Evolutionary conservation across 2,888 invertebrate species (phyloP).

Genomic region (Zygaena filipendulae): DNA sequence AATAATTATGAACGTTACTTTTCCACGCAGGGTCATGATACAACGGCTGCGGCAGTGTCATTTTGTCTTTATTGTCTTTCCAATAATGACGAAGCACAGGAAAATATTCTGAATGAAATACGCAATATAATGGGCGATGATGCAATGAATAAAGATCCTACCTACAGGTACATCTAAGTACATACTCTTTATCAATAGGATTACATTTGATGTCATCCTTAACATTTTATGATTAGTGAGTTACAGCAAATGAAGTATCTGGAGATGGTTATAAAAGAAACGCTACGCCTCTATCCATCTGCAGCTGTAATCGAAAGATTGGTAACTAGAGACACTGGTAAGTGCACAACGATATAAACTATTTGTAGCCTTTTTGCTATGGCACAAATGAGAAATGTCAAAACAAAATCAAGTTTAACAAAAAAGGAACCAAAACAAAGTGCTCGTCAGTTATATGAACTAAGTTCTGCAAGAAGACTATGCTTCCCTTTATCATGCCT

Average conservation of each 20-base stretch:
- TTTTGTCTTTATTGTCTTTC: constrained; percentile 62
- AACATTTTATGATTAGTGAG: constrained; percentile 27
- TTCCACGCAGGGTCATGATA: constrained; percentile 71
- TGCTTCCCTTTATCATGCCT: too few relatives aligned
- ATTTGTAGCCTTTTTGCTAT: too few relatives aligned
- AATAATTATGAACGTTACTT: too few relatives aligned
- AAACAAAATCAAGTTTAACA: too few relatives aligned
- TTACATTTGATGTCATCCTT: too few relatives aligned
- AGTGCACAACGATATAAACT: too few relatives aligned
- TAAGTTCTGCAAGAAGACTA: neutral
- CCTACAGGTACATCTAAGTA: constrained; percentile 31
- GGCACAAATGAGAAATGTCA: too few relatives aligned
- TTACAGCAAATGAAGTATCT: constrained; percentile 64
- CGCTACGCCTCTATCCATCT: constrained; percentile 59
- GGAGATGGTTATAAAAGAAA: constrained; percentile 62
- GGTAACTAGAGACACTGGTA: constrained; percentile 39
- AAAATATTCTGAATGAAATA: constrained; percentile 60
- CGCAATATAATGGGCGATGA: constrained; percentile 43
- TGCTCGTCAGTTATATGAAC: too few relatives aligned
- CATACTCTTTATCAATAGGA: neutral
- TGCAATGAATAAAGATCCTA: constrained; percentile 31
- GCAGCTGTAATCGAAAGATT: constrained; percentile 56
- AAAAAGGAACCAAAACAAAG: too few relatives aligned
- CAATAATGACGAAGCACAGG: constrained; percentile 55
- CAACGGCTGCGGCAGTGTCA: constrained; percentile 66